A percentile compares a stretch with the other conserved stretches of the same genome.
Conservation (phyloP, 2,797 vertebrate species). For the Sebastes trivittatus region DNA sequence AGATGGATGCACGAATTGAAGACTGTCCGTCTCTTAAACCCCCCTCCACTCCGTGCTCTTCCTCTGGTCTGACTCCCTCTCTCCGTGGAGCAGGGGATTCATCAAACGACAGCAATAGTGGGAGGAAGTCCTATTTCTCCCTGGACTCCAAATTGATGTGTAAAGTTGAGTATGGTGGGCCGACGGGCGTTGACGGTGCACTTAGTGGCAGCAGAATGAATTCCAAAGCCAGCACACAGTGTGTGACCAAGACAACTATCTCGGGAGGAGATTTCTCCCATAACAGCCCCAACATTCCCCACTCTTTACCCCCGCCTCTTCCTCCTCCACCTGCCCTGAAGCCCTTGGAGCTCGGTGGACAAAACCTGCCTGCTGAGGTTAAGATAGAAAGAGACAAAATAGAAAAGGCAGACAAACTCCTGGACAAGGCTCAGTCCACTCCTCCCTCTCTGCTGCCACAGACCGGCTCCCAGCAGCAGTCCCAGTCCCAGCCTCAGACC, state of each 20-base stretch:
- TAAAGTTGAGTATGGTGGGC: conserved; percentile 80
- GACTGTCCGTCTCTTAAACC: conserved; percentile 80
- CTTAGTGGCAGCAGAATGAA: conserved; percentile 77
- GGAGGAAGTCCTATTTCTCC: conserved; percentile 83
- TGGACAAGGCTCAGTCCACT: conserved; percentile 77
- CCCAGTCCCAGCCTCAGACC: conserved; percentile 74
- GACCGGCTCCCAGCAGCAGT: conserved; percentile 82
- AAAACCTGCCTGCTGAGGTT: conserved; percentile 74
- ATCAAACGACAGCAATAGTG: conserved; percentile 73
- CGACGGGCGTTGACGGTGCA: conserved; percentile 59
- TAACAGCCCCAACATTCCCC: conserved; percentile 75
- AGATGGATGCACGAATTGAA: conserved; percentile 75
- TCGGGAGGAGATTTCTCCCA: conserved; percentile 81
- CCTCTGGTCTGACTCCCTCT: conserved; percentile 73
- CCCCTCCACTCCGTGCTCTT: conserved; percentile 75
- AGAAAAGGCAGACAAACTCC: conserved; percentile 82
- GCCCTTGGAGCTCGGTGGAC: conserved; percentile 82
- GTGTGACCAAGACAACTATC: conserved; percentile 76
- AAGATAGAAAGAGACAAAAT: conserved; percentile 85
- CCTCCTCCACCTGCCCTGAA: conserved; percentile 86
- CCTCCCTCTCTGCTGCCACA: conserved; percentile 83
- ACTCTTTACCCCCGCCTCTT: conserved; percentile 79
- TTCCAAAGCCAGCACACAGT: conserved; percentile 81
- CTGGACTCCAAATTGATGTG: conserved; percentile 83
- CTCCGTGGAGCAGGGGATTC: conserved; percentile 77